Evolutionary conservation across 2,797 vertebrate species (phyloP).

Genomic region (Enteromius trimaculatus): DNA sequence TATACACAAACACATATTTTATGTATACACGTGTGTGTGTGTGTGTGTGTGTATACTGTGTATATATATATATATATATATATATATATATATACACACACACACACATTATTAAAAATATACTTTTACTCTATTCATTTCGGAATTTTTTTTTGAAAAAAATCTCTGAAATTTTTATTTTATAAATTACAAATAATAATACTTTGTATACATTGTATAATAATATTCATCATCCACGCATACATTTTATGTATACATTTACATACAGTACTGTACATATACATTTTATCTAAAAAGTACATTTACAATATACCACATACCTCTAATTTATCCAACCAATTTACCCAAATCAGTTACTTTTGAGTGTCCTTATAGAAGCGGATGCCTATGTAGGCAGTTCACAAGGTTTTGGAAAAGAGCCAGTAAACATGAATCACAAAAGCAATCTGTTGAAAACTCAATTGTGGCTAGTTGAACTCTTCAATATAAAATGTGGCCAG

Average conservation of each 20-base stretch:
- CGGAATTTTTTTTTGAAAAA: no score
- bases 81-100: no score
- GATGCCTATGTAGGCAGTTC: neutral
- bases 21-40: no score
- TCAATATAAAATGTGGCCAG: neutral
- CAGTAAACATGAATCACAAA: conserved; percentile 5
- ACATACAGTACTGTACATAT: no score
- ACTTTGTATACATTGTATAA: neutral
- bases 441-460: conserved; percentile 10
- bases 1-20: no score
- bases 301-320: neutral
- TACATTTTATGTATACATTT: no score
- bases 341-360: neutral
- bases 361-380: neutral
- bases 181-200: neutral
- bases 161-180: no score
- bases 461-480: neutral
- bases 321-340: neutral
- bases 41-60: no score
- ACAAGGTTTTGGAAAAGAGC: neutral
- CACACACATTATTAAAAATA: no score
- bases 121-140: no score
- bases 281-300: neutral
- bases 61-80: no score
- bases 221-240: no score